Base-by-base conservation (phyloP, 2,888 invertebrate genomes). In the Trissonchulus sp. region DNA sequence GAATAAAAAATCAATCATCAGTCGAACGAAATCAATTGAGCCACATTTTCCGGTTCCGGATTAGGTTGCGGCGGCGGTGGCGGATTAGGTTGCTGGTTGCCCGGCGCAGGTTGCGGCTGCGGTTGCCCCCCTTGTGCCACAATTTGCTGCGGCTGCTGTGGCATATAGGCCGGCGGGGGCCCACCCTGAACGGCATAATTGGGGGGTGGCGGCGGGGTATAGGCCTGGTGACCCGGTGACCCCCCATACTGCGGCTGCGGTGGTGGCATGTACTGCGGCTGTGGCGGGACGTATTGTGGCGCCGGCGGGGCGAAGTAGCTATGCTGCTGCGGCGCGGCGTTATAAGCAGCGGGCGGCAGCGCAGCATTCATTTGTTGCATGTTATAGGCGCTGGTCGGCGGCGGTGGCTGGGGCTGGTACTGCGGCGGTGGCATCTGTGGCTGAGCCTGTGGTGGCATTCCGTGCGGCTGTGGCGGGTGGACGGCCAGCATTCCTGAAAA, bases 351-450 rank as follows among this genome's bases (percentile, higher is more conserved):
- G n/a, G n/a, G n/a, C n/a, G n/a, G n/a, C n/a, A n/a, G n/a, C n/a
- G n/a, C n/a, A n/a, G n/a, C n/a, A n/a, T n/a, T n/a, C n/a, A n/a
- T n/a, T n/a, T n/a, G n/a, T n/a, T n/a, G n/a, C n/a, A n/a, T n/a
- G n/a, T n/a, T n/a, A n/a, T 74, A 68, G 63, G 63, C 63, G 37
- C 23, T 68, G 23, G 78, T 23, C 34, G 72, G 18, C 63, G 36
- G 35, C 63, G 72, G 18, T n/a, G 30, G 30, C 15, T 65, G 34
- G 34, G 76, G 31, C 31, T 35, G 76, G 18, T 65, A 36, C n/a
- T 65, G 60, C 68, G 65, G 60, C 37, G 38, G 63, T 18, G 76
- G 65, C 71, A 68, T 68, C 76, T 76, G 76, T 60, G 68, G 76
- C 31, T 65, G 69, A 18, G 38, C 76, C 2, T 48, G 76, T 28